Conservation (phyloP, 2,888 invertebrate genomes). For the Brachyopa scutellaris region DNA sequence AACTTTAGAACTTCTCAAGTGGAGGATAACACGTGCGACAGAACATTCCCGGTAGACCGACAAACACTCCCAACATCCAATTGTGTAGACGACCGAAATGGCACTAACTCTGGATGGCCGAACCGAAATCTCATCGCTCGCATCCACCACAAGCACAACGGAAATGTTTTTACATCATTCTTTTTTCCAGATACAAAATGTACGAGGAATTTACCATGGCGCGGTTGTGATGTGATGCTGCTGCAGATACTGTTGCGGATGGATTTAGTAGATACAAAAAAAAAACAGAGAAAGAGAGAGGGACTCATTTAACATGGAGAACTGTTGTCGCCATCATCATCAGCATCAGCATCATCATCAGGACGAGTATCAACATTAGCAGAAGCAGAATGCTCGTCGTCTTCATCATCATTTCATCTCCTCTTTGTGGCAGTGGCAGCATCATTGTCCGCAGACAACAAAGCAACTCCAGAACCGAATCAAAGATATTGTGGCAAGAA, state of each 20-base stretch:
- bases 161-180: conserved; percentile 56
- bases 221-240: not conserved
- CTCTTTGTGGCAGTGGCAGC: not conserved
- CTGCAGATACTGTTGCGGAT: conserved; percentile 28
- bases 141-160: conserved; percentile 34
- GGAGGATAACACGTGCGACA: conserved; percentile 60
- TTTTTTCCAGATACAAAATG: conserved; percentile 57
- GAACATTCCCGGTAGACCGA: conserved; percentile 60
- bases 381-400: not conserved
- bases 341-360: conserved; percentile 3
- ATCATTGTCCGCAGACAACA: conserved; percentile 37
- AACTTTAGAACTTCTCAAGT: conserved; percentile 3
- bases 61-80: conserved; percentile 68
- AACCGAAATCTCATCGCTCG: conserved; percentile 51
- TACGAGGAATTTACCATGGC: conserved; percentile 47
- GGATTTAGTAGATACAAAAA: too few species aligned
- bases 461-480: conserved; percentile 20
- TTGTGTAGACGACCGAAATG: conserved; percentile 68
- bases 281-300: conserved; percentile 17
- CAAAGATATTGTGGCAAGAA: too few species aligned
- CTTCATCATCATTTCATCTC: conserved; percentile 14
- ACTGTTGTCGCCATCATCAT: not conserved
- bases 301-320: conserved; percentile 21
- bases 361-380: conserved; percentile 13
- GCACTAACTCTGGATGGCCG: conserved; percentile 58